Evolutionary conservation across 2,113 vertebrate species (phyloP).

Genomic region (Corydoras maculifer): DNA sequence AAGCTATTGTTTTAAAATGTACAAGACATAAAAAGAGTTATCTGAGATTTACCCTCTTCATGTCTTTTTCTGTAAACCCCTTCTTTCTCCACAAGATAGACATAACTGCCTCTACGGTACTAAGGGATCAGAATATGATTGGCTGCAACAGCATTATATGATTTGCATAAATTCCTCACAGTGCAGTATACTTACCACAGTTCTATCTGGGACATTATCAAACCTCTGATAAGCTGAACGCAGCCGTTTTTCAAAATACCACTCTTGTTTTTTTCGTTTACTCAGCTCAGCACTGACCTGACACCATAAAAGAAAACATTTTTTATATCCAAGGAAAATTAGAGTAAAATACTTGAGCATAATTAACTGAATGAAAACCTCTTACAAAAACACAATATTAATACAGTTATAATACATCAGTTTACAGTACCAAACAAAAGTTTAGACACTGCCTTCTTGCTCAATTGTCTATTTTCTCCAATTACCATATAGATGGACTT

Average conservation of each 20-base stretch:
- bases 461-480: too few species aligned
- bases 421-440: too few species aligned
- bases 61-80: slow-evolving; percentile 67
- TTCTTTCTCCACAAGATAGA: slow-evolving; percentile 77
- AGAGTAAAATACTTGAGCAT: too few species aligned
- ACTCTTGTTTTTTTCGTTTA: slow-evolving; percentile 63
- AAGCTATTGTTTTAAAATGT: too few species aligned
- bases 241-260: slow-evolving; percentile 67
- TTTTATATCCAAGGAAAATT: background rate
- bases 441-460: too few species aligned
- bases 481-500: too few species aligned
- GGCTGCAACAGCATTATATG: background rate
- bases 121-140: slow-evolving; percentile 40
- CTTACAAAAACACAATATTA: too few species aligned
- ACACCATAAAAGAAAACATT: background rate
- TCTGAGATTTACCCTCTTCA: too few species aligned
- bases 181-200: slow-evolving; percentile 62
- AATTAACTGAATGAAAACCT: too few species aligned
- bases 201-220: slow-evolving; percentile 44
- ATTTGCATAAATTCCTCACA: background rate
- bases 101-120: slow-evolving; percentile 70
- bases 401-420: too few species aligned
- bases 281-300: slow-evolving; percentile 39
- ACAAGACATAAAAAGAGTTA: too few species aligned
- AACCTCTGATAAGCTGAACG: slow-evolving; percentile 61